phyloP scores from a whole-genome alignment of 1,140 invertebrate species.

The Meloidogyne exigua region DNA sequence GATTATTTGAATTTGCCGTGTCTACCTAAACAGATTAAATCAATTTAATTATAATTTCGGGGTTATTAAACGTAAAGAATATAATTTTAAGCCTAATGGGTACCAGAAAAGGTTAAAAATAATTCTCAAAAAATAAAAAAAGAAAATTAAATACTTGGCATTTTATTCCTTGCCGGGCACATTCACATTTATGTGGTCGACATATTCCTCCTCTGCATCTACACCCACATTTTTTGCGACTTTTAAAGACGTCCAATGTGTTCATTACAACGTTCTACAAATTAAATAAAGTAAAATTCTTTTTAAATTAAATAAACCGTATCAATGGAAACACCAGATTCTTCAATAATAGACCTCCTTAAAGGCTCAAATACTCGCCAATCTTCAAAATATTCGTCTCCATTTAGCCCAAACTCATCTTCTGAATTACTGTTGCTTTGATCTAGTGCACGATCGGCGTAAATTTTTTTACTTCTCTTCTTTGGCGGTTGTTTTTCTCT shows the following conservation, averaged over 20 bases:
- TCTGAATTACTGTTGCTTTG: constrained; percentile 14
- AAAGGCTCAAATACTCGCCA: constrained; percentile 13
- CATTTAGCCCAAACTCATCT: background rate
- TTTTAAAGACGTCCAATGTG: background rate
- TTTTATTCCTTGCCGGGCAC: constrained; percentile 35
- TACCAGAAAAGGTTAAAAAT: too few relatives aligned
- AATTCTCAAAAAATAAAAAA: background rate
- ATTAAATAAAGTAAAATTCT: background rate
- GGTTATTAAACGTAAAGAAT: too few relatives aligned
- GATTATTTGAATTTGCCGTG: constrained; percentile 59
- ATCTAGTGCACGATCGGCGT: constrained; percentile 8
- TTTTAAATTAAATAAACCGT: background rate
- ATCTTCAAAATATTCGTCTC: constrained; percentile 9
- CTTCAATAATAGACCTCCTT: background rate
- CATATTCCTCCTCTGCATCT: constrained; percentile 36
- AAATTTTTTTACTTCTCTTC: background rate
- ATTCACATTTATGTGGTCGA: constrained; percentile 34
- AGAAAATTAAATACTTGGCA: constrained; percentile 73
- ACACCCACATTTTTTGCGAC: constrained; percentile 32
- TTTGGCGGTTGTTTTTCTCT: background rate
- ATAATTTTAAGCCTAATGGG: too few relatives aligned
- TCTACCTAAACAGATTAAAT: constrained; percentile 69
- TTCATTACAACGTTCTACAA: constrained; percentile 12
- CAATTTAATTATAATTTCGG: too few relatives aligned
- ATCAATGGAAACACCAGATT: background rate